These are phyloP conservation scores for Nemapogon koenigi DNA, from an alignment of 2,888 invertebrate species.

Conservation along the genomic window DNA sequence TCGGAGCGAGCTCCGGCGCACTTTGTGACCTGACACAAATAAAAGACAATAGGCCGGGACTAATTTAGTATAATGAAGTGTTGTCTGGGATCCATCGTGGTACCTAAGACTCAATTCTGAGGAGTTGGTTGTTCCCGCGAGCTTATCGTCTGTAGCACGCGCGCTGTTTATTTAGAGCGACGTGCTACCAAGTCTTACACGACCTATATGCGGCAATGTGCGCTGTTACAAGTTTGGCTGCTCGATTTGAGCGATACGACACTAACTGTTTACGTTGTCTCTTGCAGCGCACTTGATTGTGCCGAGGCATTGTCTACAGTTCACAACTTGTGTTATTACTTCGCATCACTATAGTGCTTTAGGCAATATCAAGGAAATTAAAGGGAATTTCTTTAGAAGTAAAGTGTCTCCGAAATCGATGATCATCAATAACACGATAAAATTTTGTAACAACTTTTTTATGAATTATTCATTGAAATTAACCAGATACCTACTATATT, in stretches of 20 bases:
- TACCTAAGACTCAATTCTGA: conserved; percentile 15
- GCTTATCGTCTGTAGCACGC: conserved; percentile 56
- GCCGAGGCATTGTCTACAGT: too few relatives aligned
- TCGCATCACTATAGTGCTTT: too few relatives aligned
- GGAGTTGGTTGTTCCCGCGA: conserved; percentile 15
- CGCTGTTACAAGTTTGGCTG: conserved; percentile 20
- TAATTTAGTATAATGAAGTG: conserved; percentile 36
- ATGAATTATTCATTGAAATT: too few relatives aligned
- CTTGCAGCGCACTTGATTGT: conserved; percentile 1
- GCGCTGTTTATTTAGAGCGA: conserved; percentile 48
- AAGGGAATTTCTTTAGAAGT: too few relatives aligned
- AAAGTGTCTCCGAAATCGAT: too few relatives aligned
- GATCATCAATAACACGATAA: too few relatives aligned
- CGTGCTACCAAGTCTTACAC: conserved; percentile 5
- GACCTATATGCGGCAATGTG: conserved; percentile 7
- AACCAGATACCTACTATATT: too few relatives aligned
- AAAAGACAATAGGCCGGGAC: conserved; percentile 15
- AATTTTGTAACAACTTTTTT: too few relatives aligned
- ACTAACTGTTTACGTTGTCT: conserved; percentile 15
- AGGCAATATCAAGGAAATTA: too few relatives aligned
- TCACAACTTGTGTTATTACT: too few relatives aligned
- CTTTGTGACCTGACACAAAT: conserved; percentile 34
- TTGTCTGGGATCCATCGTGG: conserved; percentile 27
- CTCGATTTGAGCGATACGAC: conserved; percentile 27
- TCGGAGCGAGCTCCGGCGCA: conserved; percentile 44